These are phyloP conservation scores for Lethocerus indicus DNA, from an alignment of 1,140 invertebrate genomes.

Conservation along the genomic window DNA sequence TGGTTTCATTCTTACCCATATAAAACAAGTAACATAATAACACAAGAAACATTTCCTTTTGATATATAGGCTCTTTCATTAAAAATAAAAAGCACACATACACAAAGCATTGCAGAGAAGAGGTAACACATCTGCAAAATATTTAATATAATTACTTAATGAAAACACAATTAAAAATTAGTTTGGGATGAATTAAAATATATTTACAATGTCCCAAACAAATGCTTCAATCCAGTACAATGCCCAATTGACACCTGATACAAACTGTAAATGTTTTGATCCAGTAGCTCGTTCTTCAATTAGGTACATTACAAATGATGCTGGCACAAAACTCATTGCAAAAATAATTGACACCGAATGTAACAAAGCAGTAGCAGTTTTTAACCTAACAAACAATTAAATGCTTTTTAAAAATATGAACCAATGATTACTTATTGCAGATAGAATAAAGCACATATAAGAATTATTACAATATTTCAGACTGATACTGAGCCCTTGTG, in stretches of 20 bases:
- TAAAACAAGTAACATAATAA: constrained; percentile 30
- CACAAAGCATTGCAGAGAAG: constrained; percentile 27
- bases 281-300: constrained; percentile 40
- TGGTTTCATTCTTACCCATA: constrained; percentile 31
- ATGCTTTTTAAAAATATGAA: background rate
- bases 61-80: constrained; percentile 36
- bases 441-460: background rate
- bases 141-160: constrained; percentile 4
- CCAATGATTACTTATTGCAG: background rate
- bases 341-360: constrained; percentile 41
- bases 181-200: background rate
- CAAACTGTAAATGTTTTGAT: constrained; percentile 43
- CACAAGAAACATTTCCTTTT: constrained; percentile 27
- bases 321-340: constrained; percentile 45
- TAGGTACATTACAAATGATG: constrained; percentile 43
- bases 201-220: constrained; percentile 38
- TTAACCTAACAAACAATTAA: constrained; percentile 16
- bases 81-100: constrained; percentile 37
- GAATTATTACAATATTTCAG: background rate
- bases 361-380: constrained; percentile 22
- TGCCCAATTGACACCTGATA: constrained; percentile 36
- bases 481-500: constrained; percentile 8
- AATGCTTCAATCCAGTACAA: constrained; percentile 36
- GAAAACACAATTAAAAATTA: background rate
- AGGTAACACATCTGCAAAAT: constrained; percentile 32